phyloP scores from a whole-genome alignment of 2,797 vertebrate species.

The Chaenodraco wilsoni region DNA sequence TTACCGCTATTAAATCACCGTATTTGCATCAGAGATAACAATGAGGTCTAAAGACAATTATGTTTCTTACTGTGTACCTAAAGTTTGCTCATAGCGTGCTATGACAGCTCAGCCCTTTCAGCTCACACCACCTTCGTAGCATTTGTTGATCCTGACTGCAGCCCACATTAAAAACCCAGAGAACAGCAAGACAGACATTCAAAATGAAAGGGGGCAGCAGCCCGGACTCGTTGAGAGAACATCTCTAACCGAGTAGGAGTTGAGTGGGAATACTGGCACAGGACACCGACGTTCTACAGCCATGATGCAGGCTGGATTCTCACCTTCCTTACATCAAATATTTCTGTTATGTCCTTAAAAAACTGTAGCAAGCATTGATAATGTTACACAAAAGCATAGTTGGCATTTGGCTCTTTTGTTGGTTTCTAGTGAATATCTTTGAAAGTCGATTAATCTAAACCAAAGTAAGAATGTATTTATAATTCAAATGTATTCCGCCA shows the following conservation, averaged over 20 bases:
- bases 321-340: slow-evolving; percentile 7
- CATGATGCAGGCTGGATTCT: slow-evolving; percentile 25
- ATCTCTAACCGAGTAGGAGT: slow-evolving; percentile 62
- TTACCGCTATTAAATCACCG: not conserved
- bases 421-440: not conserved
- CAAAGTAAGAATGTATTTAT: not conserved
- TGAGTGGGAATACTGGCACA: slow-evolving; percentile 63
- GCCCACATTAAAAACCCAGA: slow-evolving; percentile 42
- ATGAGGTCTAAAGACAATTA: not conserved
- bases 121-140: slow-evolving; percentile 22
- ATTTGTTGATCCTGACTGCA: slow-evolving; percentile 57
- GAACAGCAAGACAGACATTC: slow-evolving; percentile 44
- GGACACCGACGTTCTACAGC: slow-evolving; percentile 30
- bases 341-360: not conserved
- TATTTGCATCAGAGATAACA: not conserved
- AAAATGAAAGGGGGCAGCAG: slow-evolving; percentile 50
- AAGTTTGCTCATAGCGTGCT: slow-evolving; percentile 7
- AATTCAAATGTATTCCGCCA: no score
- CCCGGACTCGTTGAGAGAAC: slow-evolving; percentile 48
- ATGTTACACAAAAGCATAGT: no score
- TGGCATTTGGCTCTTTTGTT: no score
- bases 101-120: slow-evolving; percentile 14
- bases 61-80: not conserved
- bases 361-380: not conserved
- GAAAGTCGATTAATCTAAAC: slow-evolving; percentile 1